Conservation (phyloP, 2,113 vertebrate genomes). For the Heloderma charlesbogerti region DNA sequence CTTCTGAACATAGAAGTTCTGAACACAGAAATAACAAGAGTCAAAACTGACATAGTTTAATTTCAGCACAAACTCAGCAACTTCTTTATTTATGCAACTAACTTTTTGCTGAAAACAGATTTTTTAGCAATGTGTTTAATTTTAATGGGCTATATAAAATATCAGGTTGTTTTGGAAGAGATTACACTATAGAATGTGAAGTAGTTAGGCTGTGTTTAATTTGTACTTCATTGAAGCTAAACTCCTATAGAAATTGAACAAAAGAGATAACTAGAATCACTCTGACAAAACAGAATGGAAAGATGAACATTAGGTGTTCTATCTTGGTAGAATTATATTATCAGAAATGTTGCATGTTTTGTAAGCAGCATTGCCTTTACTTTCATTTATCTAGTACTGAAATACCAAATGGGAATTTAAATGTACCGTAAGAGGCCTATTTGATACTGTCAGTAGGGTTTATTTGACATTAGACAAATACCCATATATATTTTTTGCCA, state of each 20-base stretch:
- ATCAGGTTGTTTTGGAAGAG: background rate
- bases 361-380: background rate
- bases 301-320: background rate
- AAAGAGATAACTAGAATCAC: background rate
- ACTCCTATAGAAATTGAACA: background rate
- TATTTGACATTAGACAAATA: background rate
- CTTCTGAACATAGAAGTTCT: background rate
- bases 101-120: background rate
- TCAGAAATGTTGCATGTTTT: background rate
- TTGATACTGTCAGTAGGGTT: background rate
- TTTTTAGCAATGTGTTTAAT: background rate
- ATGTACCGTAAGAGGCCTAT: background rate
- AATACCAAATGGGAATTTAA: background rate
- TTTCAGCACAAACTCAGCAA: constrained; percentile 46
- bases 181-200: background rate
- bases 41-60: background rate
- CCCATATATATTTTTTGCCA: too few species aligned
- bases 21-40: background rate
- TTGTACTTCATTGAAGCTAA: background rate
- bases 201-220: background rate
- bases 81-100: background rate
- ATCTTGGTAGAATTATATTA: background rate
- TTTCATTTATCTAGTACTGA: background rate
- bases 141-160: background rate
- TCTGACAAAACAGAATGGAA: background rate